Evolutionary conservation across 2,888 invertebrate genomes (phyloP).

Genomic region (Troglohyphantes excavatus): DNA sequence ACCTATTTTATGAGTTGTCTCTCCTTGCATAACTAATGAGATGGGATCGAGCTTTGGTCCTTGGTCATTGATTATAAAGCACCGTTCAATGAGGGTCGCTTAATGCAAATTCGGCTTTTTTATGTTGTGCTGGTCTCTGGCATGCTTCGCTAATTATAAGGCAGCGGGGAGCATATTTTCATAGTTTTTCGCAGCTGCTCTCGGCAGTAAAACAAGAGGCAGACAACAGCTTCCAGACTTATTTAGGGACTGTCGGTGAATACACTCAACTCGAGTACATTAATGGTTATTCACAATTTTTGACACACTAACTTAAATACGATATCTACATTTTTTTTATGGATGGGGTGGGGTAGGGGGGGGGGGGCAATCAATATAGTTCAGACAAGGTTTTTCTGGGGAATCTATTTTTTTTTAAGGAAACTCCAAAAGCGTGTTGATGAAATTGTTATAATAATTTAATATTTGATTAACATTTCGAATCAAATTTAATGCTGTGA

Average conservation of each 20-base stretch:
- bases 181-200: conserved; percentile 64
- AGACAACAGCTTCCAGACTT: not conserved
- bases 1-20: conserved; percentile 72
- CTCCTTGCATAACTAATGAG: conserved; percentile 76
- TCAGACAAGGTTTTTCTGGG: too few relatives aligned
- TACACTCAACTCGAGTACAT: too few relatives aligned
- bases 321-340: too few relatives aligned
- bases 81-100: conserved; percentile 45
- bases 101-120: conserved; percentile 55
- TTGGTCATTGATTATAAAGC: conserved; percentile 68
- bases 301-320: too few relatives aligned
- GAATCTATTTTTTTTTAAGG: too few relatives aligned
- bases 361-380: too few relatives aligned
- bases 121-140: conserved; percentile 45
- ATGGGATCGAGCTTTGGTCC: conserved; percentile 17
- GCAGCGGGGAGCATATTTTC: conserved; percentile 37
- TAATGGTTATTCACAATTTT: too few relatives aligned
- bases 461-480: too few relatives aligned
- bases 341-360: too few relatives aligned
- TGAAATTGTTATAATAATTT: too few relatives aligned
- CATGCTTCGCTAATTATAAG: conserved; percentile 68
- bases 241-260: conserved; percentile 36
- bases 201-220: conserved; percentile 15
- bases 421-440: too few relatives aligned
- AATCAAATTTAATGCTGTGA: too few relatives aligned